Evolutionary conservation across 2,888 invertebrate genomes (phyloP), one percentile per base, ranked within the genome.

Genomic region (Platerodrilus igneus): DNA sequence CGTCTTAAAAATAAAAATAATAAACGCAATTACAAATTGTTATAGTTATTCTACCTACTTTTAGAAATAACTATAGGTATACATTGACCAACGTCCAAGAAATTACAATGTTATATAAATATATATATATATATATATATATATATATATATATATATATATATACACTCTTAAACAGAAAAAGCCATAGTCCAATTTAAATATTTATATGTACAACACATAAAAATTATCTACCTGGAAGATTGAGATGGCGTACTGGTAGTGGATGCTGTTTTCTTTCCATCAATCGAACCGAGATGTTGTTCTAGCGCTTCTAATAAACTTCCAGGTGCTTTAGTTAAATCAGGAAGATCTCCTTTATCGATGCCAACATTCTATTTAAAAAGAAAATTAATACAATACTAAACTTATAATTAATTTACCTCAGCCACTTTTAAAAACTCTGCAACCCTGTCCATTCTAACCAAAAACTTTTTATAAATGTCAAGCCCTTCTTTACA

Each of bases 381-480:
- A 32, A 17, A n/a, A 27, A 13, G 16, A 10, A 9, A 15, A 3
- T 6, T 17, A 41, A 38, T 10, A 10, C 1, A 5, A 1, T 2
- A 3, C 3, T 2, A 9, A 28, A 18, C 8, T 7, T 28, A 17
- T 3, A 27, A 30, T 29, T 35, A 53, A 59, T 57, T 58, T 55
- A 78, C 79, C 72, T 81, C 79, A 14, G 79, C 79, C 41, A 88
- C 88, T 77, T 95, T 94, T 43, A 99, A 77, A 72, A 99, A 97
- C 75, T 97, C 96, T 44, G 91, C 91, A 44, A 99, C 96, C 70
- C 90, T 83, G 74, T 99, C 97, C 93, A 99, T 96, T 63, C 96
- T 81, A 57, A 93, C 90, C 61, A 99, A 81, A 75, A 99, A 99
- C 73, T 92, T 94, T 73, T 96, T 99, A 73, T 99, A 99, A 63